Base-by-base conservation (phyloP, 2,113 vertebrate species). In the Saimiri boliviensis region DNA sequence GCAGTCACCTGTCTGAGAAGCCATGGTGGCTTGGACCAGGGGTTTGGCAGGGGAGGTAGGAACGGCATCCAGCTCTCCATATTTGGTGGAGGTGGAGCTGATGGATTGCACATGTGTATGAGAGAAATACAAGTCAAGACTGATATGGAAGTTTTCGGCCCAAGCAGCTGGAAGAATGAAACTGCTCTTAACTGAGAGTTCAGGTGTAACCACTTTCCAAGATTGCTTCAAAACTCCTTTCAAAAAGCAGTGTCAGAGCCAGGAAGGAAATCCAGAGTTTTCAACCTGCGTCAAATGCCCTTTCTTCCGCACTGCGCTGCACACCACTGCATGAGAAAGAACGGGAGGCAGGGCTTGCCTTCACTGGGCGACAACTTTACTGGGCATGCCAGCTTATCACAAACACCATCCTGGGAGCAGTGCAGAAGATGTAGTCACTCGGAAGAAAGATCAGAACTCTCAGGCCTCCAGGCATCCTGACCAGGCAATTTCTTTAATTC, bases 291-390 rank as follows among this genome's bases (percentile, higher is more conserved):
- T 11, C 40, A 6, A 20, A 37, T 5, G 20, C 23, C 40, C 71
- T 9, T 25, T 20, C n/a, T 32, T 49, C 35, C 17, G 0, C 2
- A 8, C 21, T 27, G 32, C 2, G 0, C 30, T 42, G n/a, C 45
- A 10, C 19, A 6, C 2, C 0, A 7, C 0, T 42, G 2, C 1
- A 0, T 19, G 49, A 45, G 66, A 21, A 52, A 73, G 21, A 21
- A 37, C 32, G 23, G 42, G 68, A 84, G 40, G 4, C 1, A 7
- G 79, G 17, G 14, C 45, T 42, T 56, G 14, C 11, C 80, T 40
- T 45, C 8, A 1, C 1, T 0, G 9, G 63, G 32, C 9, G 5
- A n/a, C 16, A 25, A 11, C 27, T 19, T 49, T 49, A 25, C 35
- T 23, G 13, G 37, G 17, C 32, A 20, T 42, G 35, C 8, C 19